These are phyloP conservation scores for Calliopsis andreniformis DNA, from an alignment of 1,140 invertebrate species.

Conservation along the genomic window DNA sequence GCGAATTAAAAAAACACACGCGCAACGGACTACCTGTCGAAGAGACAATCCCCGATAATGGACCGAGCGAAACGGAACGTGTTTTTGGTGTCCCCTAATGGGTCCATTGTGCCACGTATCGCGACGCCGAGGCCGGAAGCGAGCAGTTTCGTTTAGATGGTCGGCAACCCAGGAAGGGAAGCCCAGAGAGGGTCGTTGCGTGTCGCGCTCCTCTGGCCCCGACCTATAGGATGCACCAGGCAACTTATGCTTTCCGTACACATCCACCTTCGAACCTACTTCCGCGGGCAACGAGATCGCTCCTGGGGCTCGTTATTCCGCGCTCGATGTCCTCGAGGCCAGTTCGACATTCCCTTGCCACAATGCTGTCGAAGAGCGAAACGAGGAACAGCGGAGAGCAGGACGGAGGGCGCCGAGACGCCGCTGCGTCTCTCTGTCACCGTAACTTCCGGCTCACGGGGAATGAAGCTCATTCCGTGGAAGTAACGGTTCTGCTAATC, in stretches of 20 bases:
- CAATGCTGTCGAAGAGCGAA: not conserved
- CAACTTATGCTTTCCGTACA: constrained; percentile 9
- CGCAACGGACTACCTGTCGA: not conserved
- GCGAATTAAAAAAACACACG: constrained; percentile 29
- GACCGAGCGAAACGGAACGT: constrained; percentile 47
- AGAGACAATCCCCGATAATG: constrained; percentile 49
- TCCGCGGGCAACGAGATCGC: constrained; percentile 35
- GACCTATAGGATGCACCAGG: not conserved
- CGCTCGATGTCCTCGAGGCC: not conserved
- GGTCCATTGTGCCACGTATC: constrained; percentile 49
- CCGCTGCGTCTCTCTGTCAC: constrained; percentile 22
- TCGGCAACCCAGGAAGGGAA: not conserved
- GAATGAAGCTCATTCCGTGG: constrained; percentile 59
- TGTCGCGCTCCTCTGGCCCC: constrained; percentile 17
- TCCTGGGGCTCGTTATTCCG: constrained; percentile 41
- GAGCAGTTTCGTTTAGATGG: constrained; percentile 37
- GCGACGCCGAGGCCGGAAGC: constrained; percentile 21
- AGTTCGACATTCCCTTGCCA: constrained; percentile 9
- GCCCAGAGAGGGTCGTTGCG: constrained; percentile 40
- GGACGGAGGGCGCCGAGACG: not conserved
- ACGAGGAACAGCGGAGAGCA: not conserved
- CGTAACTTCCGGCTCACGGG: constrained; percentile 63
- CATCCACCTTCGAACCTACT: constrained; percentile 13
- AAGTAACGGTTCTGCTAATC: constrained; percentile 64
- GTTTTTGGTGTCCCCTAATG: constrained; percentile 47